Evolutionary conservation across 2,797 vertebrate genomes (phyloP), one percentile per base, ranked within the genome.

Genomic region (Amblyraja radiata): DNA sequence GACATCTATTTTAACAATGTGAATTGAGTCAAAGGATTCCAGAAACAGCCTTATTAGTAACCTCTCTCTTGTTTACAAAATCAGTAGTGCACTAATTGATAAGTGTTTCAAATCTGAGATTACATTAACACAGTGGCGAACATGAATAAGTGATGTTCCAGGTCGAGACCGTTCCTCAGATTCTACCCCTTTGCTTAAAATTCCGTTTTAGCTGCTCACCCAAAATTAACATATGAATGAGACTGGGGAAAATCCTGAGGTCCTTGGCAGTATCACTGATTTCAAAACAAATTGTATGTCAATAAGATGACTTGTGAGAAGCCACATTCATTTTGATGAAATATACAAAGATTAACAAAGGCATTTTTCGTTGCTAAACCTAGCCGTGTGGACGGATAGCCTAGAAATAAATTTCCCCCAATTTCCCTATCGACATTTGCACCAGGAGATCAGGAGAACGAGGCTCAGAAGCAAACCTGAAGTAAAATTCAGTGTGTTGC

Each of bases 151-250:
- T 6, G 46, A 54, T 54, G 46, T 54, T 54, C 46, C 46, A 54
- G 46, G 5, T 54, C 46, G 4, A 54, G 46, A 54, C 46, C 46
- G 46, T 54, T 54, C 46, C 46, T 6, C 46, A 54, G 46, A 54
- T 54, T 54, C 46, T 54, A 54, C 46, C 46, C 46, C 46, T 54
- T 54, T 54, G 11, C 25, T n/a, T 61, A 86, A 86, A 13, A 58
- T 28, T 32, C 21, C 23, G 25, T 23, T 54, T 81, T 81, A 21
- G 36, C 39, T 9, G 18, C 39, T 39, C 79, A 7, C 1, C 93
- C 94, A 95, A 96, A 97, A 97, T 97, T 97, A 97, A 95, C 95
- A 95, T 95, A 95, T 95, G 94, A 94, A 94, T 93, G 93, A 94
- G 93, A 8, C 63, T 28, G 63, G 63, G n/a, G 61, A 36, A 88